Percentiles rank a stretch among this genome's conserved stretches.
phyloP scores from a whole-genome alignment of 2,888 invertebrate genomes.

The Cenopis cana region DNA sequence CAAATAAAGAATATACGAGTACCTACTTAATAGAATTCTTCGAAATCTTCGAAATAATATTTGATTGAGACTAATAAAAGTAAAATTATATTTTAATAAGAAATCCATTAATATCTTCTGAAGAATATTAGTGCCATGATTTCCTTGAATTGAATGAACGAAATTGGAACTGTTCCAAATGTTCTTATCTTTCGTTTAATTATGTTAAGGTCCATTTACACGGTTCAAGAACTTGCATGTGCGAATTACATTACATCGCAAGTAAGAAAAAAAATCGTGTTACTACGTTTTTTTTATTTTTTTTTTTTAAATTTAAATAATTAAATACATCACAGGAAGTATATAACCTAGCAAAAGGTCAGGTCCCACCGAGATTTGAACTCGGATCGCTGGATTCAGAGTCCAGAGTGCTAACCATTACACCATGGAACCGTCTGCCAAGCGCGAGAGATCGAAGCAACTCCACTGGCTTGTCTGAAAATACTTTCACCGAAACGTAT shows the following conservation, averaged over 20 bases:
- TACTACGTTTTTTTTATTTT: too few relatives aligned
- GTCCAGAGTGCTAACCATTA: conserved; percentile 88
- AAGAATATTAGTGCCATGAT: conserved; percentile 8
- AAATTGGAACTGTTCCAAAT: conserved; percentile 12
- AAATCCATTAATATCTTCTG: conserved; percentile 3
- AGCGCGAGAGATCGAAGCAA: neutral
- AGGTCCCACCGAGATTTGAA: conserved; percentile 88
- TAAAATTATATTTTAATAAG: conserved; percentile 1
- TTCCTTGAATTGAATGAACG: neutral
- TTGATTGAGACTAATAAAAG: neutral
- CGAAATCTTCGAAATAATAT: conserved; percentile 1
- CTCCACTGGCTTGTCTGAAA: conserved; percentile 10
- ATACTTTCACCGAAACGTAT: conserved; percentile 29
- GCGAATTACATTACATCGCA: too few relatives aligned
- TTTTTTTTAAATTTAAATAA: too few relatives aligned
- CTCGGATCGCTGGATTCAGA: conserved; percentile 88
- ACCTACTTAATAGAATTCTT: neutral
- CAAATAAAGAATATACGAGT: too few relatives aligned
- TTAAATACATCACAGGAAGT: too few relatives aligned
- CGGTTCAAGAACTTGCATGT: too few relatives aligned
- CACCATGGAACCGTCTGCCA: conserved; percentile 80
- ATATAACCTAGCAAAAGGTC: conserved; percentile 45
- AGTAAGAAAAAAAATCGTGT: too few relatives aligned
- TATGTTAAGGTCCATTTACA: too few relatives aligned
- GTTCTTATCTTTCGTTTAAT: neutral